A percentile compares a stretch with the other conserved stretches of the same genome.
Conservation (phyloP, 1,140 invertebrate genomes). For the Panagrolaimus sp. region DNA sequence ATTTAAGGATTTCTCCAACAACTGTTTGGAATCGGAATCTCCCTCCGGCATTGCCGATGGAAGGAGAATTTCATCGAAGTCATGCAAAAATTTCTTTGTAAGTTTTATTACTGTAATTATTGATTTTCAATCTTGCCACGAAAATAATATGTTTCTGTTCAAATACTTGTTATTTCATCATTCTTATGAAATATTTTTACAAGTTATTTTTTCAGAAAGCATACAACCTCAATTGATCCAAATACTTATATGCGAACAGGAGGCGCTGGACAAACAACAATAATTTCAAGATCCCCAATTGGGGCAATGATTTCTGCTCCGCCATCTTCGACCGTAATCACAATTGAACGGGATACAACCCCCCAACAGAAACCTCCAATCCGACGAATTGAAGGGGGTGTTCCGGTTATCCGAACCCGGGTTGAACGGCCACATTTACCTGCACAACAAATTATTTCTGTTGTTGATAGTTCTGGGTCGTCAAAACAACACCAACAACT, state of each 20-base stretch:
- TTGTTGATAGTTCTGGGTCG: constrained; percentile 4
- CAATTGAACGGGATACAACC: constrained; percentile 4
- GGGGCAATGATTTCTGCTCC: constrained; percentile 3
- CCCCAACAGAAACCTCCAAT: not conserved
- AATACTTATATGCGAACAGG: not conserved
- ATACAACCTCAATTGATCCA: constrained; percentile 6
- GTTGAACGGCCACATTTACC: not conserved
- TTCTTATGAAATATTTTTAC: too few relatives aligned
- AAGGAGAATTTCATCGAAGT: constrained; percentile 11
- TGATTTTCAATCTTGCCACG: too few relatives aligned
- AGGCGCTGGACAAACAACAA: not conserved
- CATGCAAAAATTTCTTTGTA: constrained; percentile 16
- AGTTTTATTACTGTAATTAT: not conserved
- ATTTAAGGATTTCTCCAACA: not conserved
- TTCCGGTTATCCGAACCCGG: not conserved
- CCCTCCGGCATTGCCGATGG: not conserved
- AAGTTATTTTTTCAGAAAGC: constrained; percentile 11
- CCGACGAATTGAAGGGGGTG: not conserved
- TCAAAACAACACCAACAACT: too few relatives aligned
- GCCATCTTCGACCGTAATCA: not conserved
- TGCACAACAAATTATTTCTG: not conserved
- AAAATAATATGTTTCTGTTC: too few relatives aligned
- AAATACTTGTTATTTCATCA: too few relatives aligned
- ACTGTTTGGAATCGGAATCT: not conserved
- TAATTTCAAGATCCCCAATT: not conserved